These are phyloP conservation scores for Callaeas wilsoni DNA, from an alignment of 2,113 vertebrate species.

Conservation along the genomic window DNA sequence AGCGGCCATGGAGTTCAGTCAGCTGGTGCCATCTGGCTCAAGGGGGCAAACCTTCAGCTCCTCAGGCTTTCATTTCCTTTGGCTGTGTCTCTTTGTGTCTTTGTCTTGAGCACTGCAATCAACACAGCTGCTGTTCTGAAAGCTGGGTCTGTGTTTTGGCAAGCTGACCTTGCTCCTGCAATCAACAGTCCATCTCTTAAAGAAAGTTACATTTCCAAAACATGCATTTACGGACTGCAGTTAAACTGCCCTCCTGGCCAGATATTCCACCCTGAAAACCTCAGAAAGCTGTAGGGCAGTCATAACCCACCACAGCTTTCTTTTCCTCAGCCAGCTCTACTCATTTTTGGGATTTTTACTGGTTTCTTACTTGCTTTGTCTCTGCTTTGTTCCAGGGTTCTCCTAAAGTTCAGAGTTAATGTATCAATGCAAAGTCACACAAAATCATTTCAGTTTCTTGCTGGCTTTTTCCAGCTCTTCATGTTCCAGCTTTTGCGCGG, in stretches of 20 bases:
- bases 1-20: background rate
- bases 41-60: background rate
- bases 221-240: background rate
- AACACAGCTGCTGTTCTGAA: background rate
- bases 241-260: background rate
- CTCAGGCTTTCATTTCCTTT: background rate
- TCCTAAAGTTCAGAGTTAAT: constrained; percentile 32
- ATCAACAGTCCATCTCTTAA: background rate
- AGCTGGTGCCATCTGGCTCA: background rate
- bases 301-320: background rate
- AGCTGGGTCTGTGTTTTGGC: background rate
- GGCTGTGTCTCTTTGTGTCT: background rate
- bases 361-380: constrained; percentile 17
- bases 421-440: constrained; percentile 7
- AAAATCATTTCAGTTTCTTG: constrained; percentile 26
- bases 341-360: background rate
- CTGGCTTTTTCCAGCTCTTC: constrained; percentile 80
- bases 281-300: background rate
- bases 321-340: background rate
- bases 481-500: constrained; percentile 89
- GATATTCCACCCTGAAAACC: background rate
- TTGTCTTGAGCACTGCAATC: background rate
- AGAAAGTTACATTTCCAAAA: background rate
- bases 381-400: constrained; percentile 44
- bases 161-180: background rate